phyloP scores from a whole-genome alignment of 2,113 vertebrate species.

The Empidonax traillii region DNA sequence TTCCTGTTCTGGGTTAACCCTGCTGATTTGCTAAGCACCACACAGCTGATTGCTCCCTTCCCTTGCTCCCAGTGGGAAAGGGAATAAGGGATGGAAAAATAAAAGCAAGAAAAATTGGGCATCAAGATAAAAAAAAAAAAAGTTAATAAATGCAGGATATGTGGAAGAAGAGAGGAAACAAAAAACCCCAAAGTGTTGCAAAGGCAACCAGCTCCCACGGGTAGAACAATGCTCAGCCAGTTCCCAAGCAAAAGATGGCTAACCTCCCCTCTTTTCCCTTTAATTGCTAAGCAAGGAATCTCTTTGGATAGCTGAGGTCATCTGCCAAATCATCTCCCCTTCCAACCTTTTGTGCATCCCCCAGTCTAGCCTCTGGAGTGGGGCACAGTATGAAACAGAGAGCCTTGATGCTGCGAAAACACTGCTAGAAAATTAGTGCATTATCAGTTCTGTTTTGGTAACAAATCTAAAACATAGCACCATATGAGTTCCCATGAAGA shows the following conservation, averaged over 20 bases:
- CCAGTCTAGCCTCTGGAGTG: neutral
- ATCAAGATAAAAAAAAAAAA: neutral
- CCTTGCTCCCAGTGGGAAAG: neutral
- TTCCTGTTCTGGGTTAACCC: neutral
- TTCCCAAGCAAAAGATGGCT: neutral
- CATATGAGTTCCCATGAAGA: neutral
- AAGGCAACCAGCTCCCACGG: neutral
- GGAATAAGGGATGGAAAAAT: neutral
- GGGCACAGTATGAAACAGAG: neutral
- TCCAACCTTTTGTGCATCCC: rapidly evolving
- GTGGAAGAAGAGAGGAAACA: neutral
- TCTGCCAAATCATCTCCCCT: rapidly evolving
- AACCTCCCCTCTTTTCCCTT: neutral
- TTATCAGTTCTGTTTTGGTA: neutral
- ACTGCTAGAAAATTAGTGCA: neutral
- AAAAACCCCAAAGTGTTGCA: rapidly evolving
- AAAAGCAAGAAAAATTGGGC: neutral
- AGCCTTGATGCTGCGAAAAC: neutral
- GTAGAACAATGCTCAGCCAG: neutral
- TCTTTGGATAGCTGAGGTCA: neutral
- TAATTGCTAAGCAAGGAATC: neutral
- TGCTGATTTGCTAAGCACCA: neutral
- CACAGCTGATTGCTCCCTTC: neutral
- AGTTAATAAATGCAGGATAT: neutral
- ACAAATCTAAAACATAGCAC: neutral